Percentiles rank a stretch among this genome's conserved stretches.
Evolutionary conservation across 2,888 invertebrate species (phyloP).

Genomic region (Omphaloscelis lunosa): DNA sequence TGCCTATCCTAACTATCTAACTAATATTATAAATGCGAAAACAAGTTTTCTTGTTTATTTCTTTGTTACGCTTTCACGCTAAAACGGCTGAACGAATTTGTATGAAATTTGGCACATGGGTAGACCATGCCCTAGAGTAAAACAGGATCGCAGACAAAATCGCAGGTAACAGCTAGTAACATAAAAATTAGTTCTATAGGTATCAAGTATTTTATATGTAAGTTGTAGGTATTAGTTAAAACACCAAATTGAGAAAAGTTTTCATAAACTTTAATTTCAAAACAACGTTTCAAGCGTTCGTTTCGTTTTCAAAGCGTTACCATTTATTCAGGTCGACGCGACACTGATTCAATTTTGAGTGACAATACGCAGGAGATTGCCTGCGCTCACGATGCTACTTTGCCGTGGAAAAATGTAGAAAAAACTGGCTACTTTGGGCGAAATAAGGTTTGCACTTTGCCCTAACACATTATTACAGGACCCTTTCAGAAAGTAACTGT

Average conservation of each 20-base stretch:
- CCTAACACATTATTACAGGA: not conserved
- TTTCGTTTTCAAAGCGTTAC: conserved; percentile 1
- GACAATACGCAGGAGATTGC: conserved; percentile 40
- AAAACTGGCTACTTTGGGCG: not conserved
- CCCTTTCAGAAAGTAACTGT: not conserved
- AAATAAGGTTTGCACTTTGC: conserved; percentile 8
- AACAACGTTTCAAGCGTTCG: too few species aligned
- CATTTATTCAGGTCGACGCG: not conserved
- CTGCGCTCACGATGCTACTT: not conserved
- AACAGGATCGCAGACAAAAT: too few species aligned
- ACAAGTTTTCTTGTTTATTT: too few species aligned
- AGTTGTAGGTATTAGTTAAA: not conserved
- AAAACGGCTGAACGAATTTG: too few species aligned
- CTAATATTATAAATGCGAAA: too few species aligned
- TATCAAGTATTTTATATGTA: not conserved
- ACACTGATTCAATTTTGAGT: conserved; percentile 38
- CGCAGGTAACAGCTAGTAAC: not conserved
- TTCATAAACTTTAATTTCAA: not conserved
- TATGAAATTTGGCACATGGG: too few species aligned
- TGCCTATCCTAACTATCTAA: too few species aligned
- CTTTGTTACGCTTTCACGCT: too few species aligned
- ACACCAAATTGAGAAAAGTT: not conserved
- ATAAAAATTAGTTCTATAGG: not conserved
- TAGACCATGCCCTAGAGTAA: too few species aligned
- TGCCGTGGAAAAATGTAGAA: not conserved